Evolutionary conservation across 2,113 vertebrate species (phyloP).

Genomic region (Smithornis capensis): DNA sequence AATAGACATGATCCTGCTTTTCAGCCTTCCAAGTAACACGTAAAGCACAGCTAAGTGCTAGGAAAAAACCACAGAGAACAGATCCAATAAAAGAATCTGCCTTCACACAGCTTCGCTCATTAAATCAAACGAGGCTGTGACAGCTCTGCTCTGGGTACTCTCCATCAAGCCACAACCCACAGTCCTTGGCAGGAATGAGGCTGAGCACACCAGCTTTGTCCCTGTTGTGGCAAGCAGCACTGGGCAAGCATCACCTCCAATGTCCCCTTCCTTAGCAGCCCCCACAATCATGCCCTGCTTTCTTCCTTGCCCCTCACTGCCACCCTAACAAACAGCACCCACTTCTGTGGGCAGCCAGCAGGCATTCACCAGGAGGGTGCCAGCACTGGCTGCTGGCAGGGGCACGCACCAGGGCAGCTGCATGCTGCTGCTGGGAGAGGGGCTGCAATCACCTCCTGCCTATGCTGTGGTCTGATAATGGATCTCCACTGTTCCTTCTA

Average conservation of each 20-base stretch:
- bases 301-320: too few relatives aligned
- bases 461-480: not conserved
- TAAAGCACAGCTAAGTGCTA: not conserved
- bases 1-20: not conserved
- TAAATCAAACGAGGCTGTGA: not conserved
- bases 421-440: rapidly evolving
- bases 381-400: not conserved
- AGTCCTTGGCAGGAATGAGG: not conserved
- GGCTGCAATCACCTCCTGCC: rapidly evolving
- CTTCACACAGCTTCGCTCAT: not conserved
- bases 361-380: rapidly evolving
- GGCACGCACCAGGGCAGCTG: not conserved
- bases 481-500: not conserved
- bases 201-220: not conserved
- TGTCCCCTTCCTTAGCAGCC: not conserved
- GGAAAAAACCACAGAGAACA: not conserved
- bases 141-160: not conserved
- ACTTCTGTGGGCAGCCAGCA: not conserved
- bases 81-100: conserved; percentile 4
- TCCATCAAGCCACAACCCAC: not conserved
- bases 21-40: not conserved
- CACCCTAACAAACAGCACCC: not conserved
- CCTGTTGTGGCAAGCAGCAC: not conserved
- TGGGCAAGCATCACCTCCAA: rapidly evolving
- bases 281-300: rapidly evolving